A percentile compares a stretch with the other conserved stretches of the same genome.
These are phyloP conservation scores for Drosophila colorata DNA, from an alignment of 2,888 invertebrate genomes.

Conservation along the genomic window DNA sequence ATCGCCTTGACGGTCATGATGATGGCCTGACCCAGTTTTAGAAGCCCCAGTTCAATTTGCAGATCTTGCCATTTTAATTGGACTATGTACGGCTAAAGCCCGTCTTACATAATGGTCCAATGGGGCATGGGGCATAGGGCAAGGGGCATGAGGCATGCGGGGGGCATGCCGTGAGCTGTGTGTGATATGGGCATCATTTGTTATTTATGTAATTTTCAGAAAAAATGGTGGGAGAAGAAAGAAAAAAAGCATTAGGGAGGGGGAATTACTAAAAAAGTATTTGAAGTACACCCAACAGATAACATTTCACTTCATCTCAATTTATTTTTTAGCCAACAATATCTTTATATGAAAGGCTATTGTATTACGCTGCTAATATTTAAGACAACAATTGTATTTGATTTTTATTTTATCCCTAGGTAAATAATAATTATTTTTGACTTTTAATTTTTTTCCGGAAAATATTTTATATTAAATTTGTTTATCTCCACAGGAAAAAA, in stretches of 20 bases:
- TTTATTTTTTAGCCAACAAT: background rate
- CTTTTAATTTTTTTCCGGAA: background rate
- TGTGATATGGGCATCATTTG: slow-evolving; percentile 33
- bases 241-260: background rate
- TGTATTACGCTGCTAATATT: slow-evolving; percentile 1
- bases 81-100: slow-evolving; percentile 18
- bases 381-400: background rate
- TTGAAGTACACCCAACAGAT: background rate
- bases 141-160: background rate
- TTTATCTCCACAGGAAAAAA: too few species aligned
- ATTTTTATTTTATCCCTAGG: background rate
- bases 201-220: slow-evolving; percentile 52
- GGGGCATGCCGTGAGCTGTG: background rate
- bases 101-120: slow-evolving; percentile 36
- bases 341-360: background rate
- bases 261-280: background rate
- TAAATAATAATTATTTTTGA: slow-evolving; percentile 1
- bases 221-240: background rate
- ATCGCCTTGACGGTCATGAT: slow-evolving; percentile 40
- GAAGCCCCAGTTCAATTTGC: slow-evolving; percentile 47
- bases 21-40: slow-evolving; percentile 63
- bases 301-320: background rate
- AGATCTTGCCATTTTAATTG: slow-evolving; percentile 61
- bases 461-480: too few species aligned
- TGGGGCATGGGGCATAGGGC: slow-evolving; percentile 1